Evolutionary conservation across 2,888 invertebrate species (phyloP), one percentile per base, ranked within the genome.

Genomic region (Sipha maydis): DNA sequence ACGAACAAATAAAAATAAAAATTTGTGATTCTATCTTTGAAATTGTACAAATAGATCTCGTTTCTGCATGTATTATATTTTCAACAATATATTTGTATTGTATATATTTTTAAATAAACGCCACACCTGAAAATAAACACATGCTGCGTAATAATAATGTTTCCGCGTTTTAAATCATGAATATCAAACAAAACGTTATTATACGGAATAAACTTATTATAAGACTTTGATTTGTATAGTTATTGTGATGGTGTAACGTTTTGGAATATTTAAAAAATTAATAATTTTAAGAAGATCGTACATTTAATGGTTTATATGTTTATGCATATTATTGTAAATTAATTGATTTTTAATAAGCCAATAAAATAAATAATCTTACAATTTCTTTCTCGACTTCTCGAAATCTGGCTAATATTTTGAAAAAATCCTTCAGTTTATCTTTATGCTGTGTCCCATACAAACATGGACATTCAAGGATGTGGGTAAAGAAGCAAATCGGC

Each of bases 381-480:
- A 95, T 91, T 91, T 93, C 93, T 28, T 92, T 91, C 78, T 95
- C 94, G 21, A 93, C 90, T 75, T 92, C 88, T 89, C 93, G 93
- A 94, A 94, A 95, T 21, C 91, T 91, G 5, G 91, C 90, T 91
- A 94, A 94, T 73, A 94, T 91, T 8, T 92, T 90, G 28, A 92
- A 92, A 90, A 92, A 93, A 89, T 91, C 91, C 8, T 91, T 89
- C 85, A 92, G 91, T 31, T 91, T 90, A 28, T 91, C 89, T 85
- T 91, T 91, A 89, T 91, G 91, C 71, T 91, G 91, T 4, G 91
- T 89, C 0, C 93, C 93, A 90, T 94, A 92, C 67, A 95, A 90
- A 90, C 95, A 95, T 0, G 94, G 93, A 90, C 95, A 95, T 90
- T 93, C 93, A 0, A 93, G 89, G 19, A 91, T 90, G n/a, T 93